Base-by-base conservation (phyloP, 2,888 invertebrate species). In the Cantharis lateralis region DNA sequence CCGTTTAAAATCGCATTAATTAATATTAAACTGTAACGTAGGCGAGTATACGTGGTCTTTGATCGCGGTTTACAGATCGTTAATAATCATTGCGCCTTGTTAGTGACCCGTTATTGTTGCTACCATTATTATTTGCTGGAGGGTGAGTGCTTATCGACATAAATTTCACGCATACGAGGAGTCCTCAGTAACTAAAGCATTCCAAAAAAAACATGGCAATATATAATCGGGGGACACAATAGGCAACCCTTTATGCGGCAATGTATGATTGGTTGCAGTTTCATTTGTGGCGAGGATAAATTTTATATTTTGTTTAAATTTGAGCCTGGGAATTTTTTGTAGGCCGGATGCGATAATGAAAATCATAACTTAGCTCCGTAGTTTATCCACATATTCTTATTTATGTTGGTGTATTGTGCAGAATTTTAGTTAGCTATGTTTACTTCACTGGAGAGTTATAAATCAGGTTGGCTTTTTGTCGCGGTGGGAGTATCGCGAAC, bases 361-460 rank as follows among this genome's bases (percentile, higher is more conserved):
- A 48, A 48, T 48, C 48, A 48, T 48, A 48, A 48, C 48, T 48
- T 48, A 48, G 48, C 48, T 48, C 7, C 13, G 7, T 48, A 48
- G 48, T 48, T 70, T 76, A 64, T 72, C 68, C 72, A 77, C 78
- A 71, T 75, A 75, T 75, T 78, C 77, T 78, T 78, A 75, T 71
- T 78, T 78, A 75, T 75, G 72, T 70, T 74, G 74, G 66, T 24
- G 28, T 68, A 73, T 70, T 74, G 71, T 68, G 68, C 79, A 74
- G 78, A 74, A 77, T 79, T 80, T 82, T 81, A 83, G 83, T 84
- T 84, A 82, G 83, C 82, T 82, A 77, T 82, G 84, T 84, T 84
- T 83, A 81, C 84, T 84, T 71, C 77, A 66, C 79, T 69, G 68
- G 77, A 77, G 76, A 76, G 79, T 79, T 75, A 75, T 79, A 79